Conservation (phyloP, 2,113 vertebrate species). For the Arenaria interpres region DNA sequence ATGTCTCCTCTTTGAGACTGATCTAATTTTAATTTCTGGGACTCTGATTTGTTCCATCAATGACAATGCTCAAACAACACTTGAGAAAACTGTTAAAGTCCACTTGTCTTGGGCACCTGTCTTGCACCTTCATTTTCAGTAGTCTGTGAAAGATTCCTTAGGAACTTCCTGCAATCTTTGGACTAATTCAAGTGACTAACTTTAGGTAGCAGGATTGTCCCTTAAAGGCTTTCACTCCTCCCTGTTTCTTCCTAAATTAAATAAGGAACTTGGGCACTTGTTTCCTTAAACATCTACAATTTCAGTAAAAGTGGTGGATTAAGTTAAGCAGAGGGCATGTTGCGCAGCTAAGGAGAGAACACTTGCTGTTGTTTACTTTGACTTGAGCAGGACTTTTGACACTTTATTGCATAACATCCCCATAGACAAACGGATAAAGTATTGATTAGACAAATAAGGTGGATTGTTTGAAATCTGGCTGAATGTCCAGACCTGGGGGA, state of each 20-base stretch:
- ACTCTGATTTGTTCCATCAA: neutral
- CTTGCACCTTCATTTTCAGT: neutral
- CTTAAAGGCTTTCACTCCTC: neutral
- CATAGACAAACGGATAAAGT: neutral
- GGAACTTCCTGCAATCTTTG: neutral
- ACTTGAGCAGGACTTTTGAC: neutral
- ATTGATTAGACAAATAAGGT: neutral
- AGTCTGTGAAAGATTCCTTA: neutral
- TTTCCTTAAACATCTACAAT: neutral
- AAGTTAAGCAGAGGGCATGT: neutral
- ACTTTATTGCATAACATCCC: neutral
- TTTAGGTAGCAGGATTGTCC: neutral
- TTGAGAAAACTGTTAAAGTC: neutral
- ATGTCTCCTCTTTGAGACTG: neutral
- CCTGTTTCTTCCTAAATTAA: neutral
- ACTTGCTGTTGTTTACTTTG: neutral
- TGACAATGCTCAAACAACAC: neutral
- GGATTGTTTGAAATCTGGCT: neutral
- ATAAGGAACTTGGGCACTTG: neutral
- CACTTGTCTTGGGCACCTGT: neutral
- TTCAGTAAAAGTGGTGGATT: neutral
- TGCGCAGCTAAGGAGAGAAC: neutral
- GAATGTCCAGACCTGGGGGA: neutral
- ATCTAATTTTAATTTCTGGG: neutral
- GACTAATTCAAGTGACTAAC: neutral